Evolutionary conservation across 2,888 invertebrate species (phyloP).

Genomic region (Standfussiana lucernea): DNA sequence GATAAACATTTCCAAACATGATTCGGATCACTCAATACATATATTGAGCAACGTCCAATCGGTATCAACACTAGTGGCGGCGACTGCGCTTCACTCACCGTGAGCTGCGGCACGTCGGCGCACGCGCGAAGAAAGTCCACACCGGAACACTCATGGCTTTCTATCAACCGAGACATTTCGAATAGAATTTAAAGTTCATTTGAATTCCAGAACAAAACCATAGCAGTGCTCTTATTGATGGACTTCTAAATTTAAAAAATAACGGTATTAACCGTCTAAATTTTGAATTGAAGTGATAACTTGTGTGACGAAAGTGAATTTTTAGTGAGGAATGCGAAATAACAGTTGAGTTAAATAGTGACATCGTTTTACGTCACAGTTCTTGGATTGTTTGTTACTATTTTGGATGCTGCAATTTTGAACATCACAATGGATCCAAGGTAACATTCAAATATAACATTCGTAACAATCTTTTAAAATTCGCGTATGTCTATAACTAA

Average conservation of each 20-base stretch:
- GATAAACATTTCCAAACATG: conserved; percentile 54
- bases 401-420: conserved; percentile 58
- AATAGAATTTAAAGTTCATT: conserved; percentile 69
- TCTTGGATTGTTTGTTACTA: conserved; percentile 45
- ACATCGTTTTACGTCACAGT: conserved; percentile 34
- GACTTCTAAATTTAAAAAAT: conserved; percentile 19
- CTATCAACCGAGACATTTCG: conserved; percentile 80
- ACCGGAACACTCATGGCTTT: conserved; percentile 83
- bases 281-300: conserved; percentile 54
- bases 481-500: not conserved
- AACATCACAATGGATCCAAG: conserved; percentile 82
- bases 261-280: conserved; percentile 25
- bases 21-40: conserved; percentile 58
- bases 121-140: conserved; percentile 85
- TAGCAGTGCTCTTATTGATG: conserved; percentile 40
- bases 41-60: conserved; percentile 72
- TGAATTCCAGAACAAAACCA: conserved; percentile 60
- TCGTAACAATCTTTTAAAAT: conserved; percentile 41
- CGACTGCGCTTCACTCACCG: conserved; percentile 80
- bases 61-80: conserved; percentile 72
- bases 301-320: conserved; percentile 76
- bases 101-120: conserved; percentile 80
- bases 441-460: conserved; percentile 71
- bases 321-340: conserved; percentile 58
- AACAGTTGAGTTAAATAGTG: conserved; percentile 55